phyloP scores from a whole-genome alignment of 2,888 invertebrate species.

The Malachius bipustulatus region DNA sequence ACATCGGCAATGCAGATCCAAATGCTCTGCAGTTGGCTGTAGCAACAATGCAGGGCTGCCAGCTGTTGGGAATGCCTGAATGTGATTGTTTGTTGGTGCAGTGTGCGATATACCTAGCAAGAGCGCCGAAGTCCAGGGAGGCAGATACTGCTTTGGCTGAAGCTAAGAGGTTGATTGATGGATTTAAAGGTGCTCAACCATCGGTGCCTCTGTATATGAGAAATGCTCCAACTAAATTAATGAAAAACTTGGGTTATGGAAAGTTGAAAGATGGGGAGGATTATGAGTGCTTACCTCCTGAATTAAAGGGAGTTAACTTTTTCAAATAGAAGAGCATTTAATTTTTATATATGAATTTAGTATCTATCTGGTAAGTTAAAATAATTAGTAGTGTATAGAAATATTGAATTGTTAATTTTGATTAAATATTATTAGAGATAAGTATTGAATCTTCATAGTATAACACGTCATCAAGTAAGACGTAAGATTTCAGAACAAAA shows the following conservation, averaged over 20 bases:
- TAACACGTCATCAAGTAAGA: too few species aligned
- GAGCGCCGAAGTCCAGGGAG: constrained; percentile 63
- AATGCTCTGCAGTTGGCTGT: constrained; percentile 55
- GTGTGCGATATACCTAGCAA: constrained; percentile 62
- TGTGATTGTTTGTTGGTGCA: constrained; percentile 67
- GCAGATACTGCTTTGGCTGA: constrained; percentile 39
- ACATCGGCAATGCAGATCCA: constrained; percentile 62
- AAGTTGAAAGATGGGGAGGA: too few species aligned
- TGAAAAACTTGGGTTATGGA: constrained; percentile 67
- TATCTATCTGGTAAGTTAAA: too few species aligned
- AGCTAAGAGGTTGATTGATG: constrained; percentile 48
- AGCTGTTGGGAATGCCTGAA: constrained; percentile 72
- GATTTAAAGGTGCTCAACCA: constrained; percentile 58
- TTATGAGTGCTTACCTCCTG: too few species aligned
- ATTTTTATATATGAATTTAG: too few species aligned
- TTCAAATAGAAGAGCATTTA: too few species aligned
- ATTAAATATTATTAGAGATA: too few species aligned
- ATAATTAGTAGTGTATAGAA: too few species aligned
- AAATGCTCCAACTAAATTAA: constrained; percentile 68
- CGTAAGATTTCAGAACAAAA: too few species aligned
- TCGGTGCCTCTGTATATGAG: constrained; percentile 65
- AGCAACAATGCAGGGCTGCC: constrained; percentile 65
- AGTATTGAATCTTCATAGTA: too few species aligned
- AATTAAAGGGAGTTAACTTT: too few species aligned
- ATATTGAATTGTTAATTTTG: too few species aligned